Base-by-base conservation (phyloP, 1,140 invertebrate genomes). In the Aphelenchoides besseyi region DNA sequence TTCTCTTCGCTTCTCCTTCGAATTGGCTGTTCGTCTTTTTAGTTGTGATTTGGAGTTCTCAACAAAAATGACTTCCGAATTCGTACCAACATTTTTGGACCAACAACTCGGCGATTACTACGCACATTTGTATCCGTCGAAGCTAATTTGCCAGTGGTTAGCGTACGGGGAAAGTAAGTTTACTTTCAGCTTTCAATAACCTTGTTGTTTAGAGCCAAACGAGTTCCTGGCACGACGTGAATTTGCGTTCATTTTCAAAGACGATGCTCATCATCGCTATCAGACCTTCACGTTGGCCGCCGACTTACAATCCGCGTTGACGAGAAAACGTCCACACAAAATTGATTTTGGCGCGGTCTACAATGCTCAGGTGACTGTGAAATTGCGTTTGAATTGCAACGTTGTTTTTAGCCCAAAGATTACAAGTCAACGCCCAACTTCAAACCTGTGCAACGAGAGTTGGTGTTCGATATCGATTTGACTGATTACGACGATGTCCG, bases 391-490 rank as follows among this genome's bases (percentile, higher is more conserved):
- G 75, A 53, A n/a, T 59, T 73, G 41, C 69, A 8, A 33, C 8
- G 32, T 53, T 64, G 67, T 68, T 85, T 82, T 68, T 85, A 90
- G 86, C 89, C 90, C 0, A 88, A 88, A 81, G 87, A 89, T 41
- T 86, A 88, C 69, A 86, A 88, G 71, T 88, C 85, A n/a, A 85
- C 88, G 3, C 75, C 80, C 29, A 86, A 86, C 52, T 88, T 88
- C 83, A 85, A 73, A 16, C 88, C 91, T 5, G 76, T 88, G 1
- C 89, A 92, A 81, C 91, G 93, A 85, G 97, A 99, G 87, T 86
- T 98, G 12, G 93, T 98, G 1, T 96, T 98, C 88, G 97, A 99
- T 90, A 98, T 99, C 82, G 96, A 99, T 89, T 92, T 99, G 89
- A 97, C 95, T 59, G 97, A 98, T 87, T 99, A 98, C 87, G 95